phyloP scores from a whole-genome alignment of 2,113 vertebrate genomes.

The Nyctereutes procyonoides region DNA sequence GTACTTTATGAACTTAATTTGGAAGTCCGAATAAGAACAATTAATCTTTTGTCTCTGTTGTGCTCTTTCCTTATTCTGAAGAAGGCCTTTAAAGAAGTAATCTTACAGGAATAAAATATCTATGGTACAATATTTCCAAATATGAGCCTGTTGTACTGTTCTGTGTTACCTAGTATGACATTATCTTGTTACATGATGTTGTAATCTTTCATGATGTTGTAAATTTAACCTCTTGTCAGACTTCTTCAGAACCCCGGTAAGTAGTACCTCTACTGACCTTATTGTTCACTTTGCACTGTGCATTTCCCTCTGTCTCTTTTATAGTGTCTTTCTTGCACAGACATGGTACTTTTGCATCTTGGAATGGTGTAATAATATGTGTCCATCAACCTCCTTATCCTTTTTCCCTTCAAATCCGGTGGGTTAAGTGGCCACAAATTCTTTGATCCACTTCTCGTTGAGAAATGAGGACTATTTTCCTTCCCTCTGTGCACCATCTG shows the following conservation, averaged over 20 bases:
- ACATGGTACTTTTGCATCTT: neutral
- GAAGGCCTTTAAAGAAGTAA: constrained; percentile 17
- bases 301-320: neutral
- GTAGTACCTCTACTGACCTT: neutral
- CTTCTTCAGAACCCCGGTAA: neutral
- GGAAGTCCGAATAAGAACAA: neutral
- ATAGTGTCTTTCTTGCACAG: neutral
- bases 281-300: neutral
- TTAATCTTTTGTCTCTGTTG: neutral
- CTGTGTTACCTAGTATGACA: neutral
- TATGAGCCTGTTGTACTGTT: neutral
- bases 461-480: neutral
- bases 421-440: neutral
- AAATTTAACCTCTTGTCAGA: neutral
- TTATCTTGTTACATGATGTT: neutral
- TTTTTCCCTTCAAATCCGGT: neutral
- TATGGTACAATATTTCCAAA: neutral
- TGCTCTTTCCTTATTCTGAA: neutral
- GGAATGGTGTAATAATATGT: neutral
- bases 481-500: neutral
- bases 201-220: neutral
- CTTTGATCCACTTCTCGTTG: neutral
- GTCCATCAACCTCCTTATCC: neutral
- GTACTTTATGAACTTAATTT: neutral
- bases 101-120: neutral